Evolutionary conservation across 2,888 invertebrate species (phyloP).

Genomic region (Nemurella pictetii): DNA sequence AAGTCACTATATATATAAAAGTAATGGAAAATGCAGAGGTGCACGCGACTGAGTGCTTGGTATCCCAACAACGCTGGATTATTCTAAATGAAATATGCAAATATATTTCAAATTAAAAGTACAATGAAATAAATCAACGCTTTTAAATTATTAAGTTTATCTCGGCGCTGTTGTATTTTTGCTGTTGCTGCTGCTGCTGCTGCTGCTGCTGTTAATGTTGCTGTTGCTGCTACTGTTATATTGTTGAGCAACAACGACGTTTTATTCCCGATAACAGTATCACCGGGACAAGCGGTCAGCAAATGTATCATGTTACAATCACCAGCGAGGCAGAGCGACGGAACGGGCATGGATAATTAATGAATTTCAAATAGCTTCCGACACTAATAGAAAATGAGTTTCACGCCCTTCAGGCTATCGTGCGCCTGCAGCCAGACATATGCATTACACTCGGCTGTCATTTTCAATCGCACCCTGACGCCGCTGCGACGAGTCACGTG

Average conservation of each 20-base stretch:
- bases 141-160: background rate
- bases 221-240: background rate
- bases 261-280: background rate
- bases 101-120: background rate
- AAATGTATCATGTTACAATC: background rate
- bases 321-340: background rate
- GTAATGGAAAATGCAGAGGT: background rate
- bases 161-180: background rate
- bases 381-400: background rate
- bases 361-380: background rate
- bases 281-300: background rate
- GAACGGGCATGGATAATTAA: background rate
- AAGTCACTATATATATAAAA: too few species aligned
- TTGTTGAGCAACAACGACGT: too few species aligned
- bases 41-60: background rate
- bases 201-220: background rate
- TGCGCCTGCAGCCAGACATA: background rate
- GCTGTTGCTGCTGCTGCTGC: background rate
- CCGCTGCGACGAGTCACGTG: background rate
- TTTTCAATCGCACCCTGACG: background rate
- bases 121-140: background rate
- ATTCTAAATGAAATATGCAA: background rate
- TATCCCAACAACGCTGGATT: background rate
- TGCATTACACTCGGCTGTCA: background rate
- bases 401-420: background rate